Evolutionary conservation across 2,888 invertebrate species (phyloP).

Genomic region (Sinohyriopsis cumingii): DNA sequence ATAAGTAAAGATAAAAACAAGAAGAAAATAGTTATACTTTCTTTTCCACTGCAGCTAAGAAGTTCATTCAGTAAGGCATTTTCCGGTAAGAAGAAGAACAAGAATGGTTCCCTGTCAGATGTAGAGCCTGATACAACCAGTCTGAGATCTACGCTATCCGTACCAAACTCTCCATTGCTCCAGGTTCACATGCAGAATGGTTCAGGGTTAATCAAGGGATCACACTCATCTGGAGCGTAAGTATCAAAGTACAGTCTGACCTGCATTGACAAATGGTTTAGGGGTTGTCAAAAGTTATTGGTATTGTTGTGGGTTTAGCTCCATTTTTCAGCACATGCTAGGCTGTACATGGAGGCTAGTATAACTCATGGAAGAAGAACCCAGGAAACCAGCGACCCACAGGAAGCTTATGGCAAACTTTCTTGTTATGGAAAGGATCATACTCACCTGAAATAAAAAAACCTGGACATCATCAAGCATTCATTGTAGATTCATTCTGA

Average conservation of each 20-base stretch:
- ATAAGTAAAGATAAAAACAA: not conserved
- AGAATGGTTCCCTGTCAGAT: constrained; percentile 73
- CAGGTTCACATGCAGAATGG: constrained; percentile 61
- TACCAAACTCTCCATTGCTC: constrained; percentile 76
- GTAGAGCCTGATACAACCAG: constrained; percentile 73
- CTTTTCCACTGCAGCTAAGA: constrained; percentile 79
- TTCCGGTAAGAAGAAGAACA: constrained; percentile 76
- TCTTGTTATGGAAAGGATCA: too few relatives aligned
- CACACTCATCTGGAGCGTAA: constrained; percentile 74
- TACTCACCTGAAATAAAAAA: too few relatives aligned
- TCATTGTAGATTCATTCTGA: too few relatives aligned
- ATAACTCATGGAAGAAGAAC: too few relatives aligned
- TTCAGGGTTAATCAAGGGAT: constrained; percentile 66
- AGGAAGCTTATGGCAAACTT: too few relatives aligned
- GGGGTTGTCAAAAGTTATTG: not conserved
- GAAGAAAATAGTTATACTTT: not conserved
- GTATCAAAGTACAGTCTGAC: constrained; percentile 40
- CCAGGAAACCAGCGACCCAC: too few relatives aligned
- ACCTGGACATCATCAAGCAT: too few relatives aligned
- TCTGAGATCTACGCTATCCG: constrained; percentile 73
- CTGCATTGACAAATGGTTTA: not conserved
- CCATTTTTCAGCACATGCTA: too few relatives aligned
- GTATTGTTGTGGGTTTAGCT: too few relatives aligned
- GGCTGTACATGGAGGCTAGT: too few relatives aligned
- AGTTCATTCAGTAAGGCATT: constrained; percentile 99